Percentiles rank a stretch among this genome's conserved stretches.
Evolutionary conservation across 92 coral and sea anemone species (phyloP).

Genomic region (Phenganax marumi): DNA sequence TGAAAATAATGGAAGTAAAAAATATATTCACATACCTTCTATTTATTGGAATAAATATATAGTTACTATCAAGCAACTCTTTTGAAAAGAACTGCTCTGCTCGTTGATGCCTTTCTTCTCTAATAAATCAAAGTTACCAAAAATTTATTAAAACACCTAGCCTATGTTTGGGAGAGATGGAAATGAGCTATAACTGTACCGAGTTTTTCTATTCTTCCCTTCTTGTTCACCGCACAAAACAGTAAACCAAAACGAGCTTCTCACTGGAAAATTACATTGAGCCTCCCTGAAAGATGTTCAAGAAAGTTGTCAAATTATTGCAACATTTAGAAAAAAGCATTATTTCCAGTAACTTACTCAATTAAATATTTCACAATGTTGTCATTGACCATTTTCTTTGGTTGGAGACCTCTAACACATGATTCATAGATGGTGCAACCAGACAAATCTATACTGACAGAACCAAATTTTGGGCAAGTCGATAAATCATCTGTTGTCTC

Average conservation of each 20-base stretch:
- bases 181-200: neutral
- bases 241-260: neutral
- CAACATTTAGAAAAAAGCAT: too few relatives aligned
- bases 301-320: too few relatives aligned
- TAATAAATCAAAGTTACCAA: neutral
- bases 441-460: neutral
- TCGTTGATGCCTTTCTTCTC: neutral
- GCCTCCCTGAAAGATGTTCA: neutral
- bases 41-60: constrained; percentile 6
- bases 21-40: neutral
- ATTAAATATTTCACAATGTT: neutral
- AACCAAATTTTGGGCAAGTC: neutral
- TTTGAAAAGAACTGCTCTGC: neutral
- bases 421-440: neutral
- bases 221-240: constrained; percentile 25
- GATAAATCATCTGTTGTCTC: neutral
- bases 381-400: neutral
- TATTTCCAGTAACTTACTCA: constrained; percentile 13
- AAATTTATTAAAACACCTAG: neutral
- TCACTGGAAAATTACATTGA: constrained; percentile 8
- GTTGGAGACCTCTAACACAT: neutral
- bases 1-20: neutral
- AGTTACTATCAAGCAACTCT: neutral
- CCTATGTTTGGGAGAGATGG: too few relatives aligned
- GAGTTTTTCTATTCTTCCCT: neutral